Evolutionary conservation across 2,888 invertebrate species (phyloP), one percentile per base, ranked within the genome.

Genomic region (Drosophila cracens): DNA sequence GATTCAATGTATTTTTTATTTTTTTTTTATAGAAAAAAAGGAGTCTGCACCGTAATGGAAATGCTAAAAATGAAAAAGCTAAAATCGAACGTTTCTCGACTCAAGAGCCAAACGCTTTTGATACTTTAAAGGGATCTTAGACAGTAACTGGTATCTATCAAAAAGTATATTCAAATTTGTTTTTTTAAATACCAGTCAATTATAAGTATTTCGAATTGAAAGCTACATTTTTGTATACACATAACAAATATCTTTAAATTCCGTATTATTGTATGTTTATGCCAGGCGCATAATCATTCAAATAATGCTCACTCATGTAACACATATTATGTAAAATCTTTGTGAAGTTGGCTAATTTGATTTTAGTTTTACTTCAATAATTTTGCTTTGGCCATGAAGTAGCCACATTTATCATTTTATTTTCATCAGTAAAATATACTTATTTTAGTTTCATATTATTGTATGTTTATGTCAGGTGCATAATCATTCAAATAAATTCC

Each of bases 401-500:
- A 46, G 4, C 46, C 46, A 13, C 6, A 46, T 46, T 46, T 21
- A 46, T 21, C 43, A 21, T 7, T 13, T 13, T 6, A 11, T 21
- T 21, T 21, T 43, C 43, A 43, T 43, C 21, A 3, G 21, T 13
- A 4, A 18, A 18, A 18, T 21, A 46, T 21, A 13, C 7, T 5
- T 16, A 4, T 2, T 46, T 46, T 16, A 8, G 46, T 46, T 46
- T 16, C 21, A 16, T 31, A 5, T 8, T 34, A 52, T 74, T 54
- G 4, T 33, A 54, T 51, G 54, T 10, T 54, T 74, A 74, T 58
- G 74, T 16, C 34, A 31, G 4, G 51, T 6, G 59, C 76, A 4
- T 70, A 74, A 56, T 27, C 38, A 63, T 59, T 63, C 13, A 2
- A 69, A 62, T 63, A 59, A 46, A 10, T 16, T 21, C 1, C 16